These are phyloP conservation scores for Spondyliosoma cantharus DNA, from an alignment of 2,797 vertebrate genomes.

Conservation along the genomic window DNA sequence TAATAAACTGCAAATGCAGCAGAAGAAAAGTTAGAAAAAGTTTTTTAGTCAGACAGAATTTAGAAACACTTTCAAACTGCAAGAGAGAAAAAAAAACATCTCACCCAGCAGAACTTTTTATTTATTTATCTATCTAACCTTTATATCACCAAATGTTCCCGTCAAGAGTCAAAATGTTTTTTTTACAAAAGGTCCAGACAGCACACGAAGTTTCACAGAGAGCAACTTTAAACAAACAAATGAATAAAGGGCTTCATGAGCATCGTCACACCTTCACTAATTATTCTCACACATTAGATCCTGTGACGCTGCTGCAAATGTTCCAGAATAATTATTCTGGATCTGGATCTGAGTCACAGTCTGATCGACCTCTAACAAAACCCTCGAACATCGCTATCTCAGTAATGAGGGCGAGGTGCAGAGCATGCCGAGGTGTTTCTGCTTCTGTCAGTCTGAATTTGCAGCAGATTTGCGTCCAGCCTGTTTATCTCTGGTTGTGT, in stretches of 20 bases:
- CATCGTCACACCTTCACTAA: not conserved
- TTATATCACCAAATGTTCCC: too few relatives aligned
- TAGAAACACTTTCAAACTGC: not conserved
- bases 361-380: not conserved
- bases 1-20: not conserved
- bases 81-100: not conserved
- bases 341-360: not conserved
- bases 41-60: not conserved
- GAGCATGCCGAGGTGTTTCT: too few relatives aligned
- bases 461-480: not conserved
- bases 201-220: too few relatives aligned
- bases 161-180: too few relatives aligned
- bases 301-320: not conserved
- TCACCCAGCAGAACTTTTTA: too few relatives aligned
- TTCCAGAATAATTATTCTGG: not conserved
- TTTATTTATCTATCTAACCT: too few relatives aligned
- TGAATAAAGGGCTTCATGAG: not conserved
- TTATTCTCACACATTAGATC: too few relatives aligned
- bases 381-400: not conserved
- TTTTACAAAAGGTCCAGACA: too few relatives aligned
- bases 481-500: not conserved
- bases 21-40: not conserved
- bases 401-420: not conserved
- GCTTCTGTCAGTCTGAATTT: not conserved
- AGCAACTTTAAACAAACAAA: too few relatives aligned